Evolutionary conservation across 2,888 invertebrate genomes (phyloP), one percentile per base, ranked within the genome.

Genomic region (Parasteatoda lunata): DNA sequence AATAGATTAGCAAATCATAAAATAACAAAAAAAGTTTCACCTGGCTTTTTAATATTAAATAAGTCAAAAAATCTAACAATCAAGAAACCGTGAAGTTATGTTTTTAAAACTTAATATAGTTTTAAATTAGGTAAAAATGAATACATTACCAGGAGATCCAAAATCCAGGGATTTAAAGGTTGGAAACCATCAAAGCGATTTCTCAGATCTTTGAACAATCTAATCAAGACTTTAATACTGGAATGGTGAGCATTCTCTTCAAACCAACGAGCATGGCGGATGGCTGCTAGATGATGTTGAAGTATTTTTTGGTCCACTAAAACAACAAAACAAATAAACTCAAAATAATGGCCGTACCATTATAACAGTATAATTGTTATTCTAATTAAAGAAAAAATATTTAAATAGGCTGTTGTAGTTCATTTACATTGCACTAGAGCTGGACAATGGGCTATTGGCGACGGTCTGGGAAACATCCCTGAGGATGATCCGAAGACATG

Each of bases 201-300:
- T 90, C 96, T 95, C 91, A 99, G 94, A 93, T 99, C 99, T 89
- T 98, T 94, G n/a, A 99, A 93, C 48, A 99, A 94, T 3, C 99
- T 95, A 90, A 99, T 98, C 13, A 99, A 93, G 6, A 97, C 97
- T 94, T 98, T 98, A 88, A 98, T 97, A 47, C 97, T 97, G 5
- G 98, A 98, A 92, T 98, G 98, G 59, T 90, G 97, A 0, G 97
- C 98, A 91, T 98, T 98, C 92, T 98, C 98, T 91, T 98, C 98
- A 92, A 98, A 98, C 99, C 99, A 99, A 51, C 98, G 95, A 86
- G 97, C 96, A 92, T 99, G 99, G 49, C 98, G 94, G 89, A 99
- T 97, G 0, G 98, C 97, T 0, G 97, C 97, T 91, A 98, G 93
- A 92, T 98, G 98, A 80, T 96, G 95, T 92, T 96, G 95, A 93